Percentiles rank a stretch among this genome's conserved stretches.
phyloP scores from a whole-genome alignment of 2,113 vertebrate species.

The Nycticebus coucang region DNA sequence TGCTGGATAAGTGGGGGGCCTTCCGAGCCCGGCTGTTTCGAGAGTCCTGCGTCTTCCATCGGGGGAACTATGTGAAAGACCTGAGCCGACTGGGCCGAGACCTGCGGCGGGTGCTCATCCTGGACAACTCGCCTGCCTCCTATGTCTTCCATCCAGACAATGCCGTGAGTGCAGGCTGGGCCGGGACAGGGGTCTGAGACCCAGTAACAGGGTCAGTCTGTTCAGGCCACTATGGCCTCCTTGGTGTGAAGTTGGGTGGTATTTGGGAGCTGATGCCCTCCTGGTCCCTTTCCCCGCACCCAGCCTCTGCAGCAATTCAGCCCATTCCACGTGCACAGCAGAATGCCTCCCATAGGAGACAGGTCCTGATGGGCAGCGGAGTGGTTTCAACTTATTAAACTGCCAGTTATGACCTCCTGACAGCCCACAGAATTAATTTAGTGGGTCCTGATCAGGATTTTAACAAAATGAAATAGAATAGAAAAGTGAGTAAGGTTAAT shows the following conservation, averaged over 20 bases:
- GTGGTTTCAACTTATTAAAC: background rate
- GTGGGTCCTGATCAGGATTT: background rate
- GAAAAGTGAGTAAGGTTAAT: background rate
- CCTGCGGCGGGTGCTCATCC: slow-evolving; percentile 94
- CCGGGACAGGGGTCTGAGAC: background rate
- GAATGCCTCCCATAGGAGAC: rapidly evolving
- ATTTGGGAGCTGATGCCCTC: background rate
- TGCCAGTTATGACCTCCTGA: background rate
- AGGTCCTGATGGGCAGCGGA: no score
- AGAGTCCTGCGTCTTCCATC: slow-evolving; percentile 97
- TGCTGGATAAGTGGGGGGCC: slow-evolving; percentile 96
- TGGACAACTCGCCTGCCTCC: slow-evolving; percentile 98
- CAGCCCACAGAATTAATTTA: background rate
- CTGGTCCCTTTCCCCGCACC: background rate
- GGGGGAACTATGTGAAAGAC: slow-evolving; percentile 98
- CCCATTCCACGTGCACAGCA: background rate
- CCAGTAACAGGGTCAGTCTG: background rate
- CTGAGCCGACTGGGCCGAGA: slow-evolving; percentile 96
- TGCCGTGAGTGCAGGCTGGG: slow-evolving; percentile 83
- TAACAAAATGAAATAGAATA: background rate
- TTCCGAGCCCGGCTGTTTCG: slow-evolving; percentile 95
- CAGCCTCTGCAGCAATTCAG: rapidly evolving
- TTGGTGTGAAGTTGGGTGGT: background rate
- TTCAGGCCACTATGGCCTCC: background rate
- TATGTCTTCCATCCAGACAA: slow-evolving; percentile 98